Conservation (phyloP, 35 echinoderm and acorn worm species). For the Chiridota heheva region DNA sequence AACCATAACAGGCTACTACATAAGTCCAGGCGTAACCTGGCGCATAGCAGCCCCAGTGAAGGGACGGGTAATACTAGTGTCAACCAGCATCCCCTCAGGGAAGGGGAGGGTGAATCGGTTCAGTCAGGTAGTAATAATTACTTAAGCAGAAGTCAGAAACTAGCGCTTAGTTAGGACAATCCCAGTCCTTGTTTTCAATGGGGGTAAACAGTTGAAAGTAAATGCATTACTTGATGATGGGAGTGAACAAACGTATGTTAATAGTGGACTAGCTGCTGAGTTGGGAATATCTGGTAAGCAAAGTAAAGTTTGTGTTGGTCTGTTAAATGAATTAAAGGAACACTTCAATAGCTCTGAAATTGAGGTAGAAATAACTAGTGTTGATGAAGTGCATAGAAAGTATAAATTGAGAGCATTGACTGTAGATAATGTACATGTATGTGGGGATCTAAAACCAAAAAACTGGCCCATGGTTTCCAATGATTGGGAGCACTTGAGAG, state of each 20-base stretch:
- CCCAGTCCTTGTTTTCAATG: not conserved
- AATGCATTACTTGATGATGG: conserved; percentile 52
- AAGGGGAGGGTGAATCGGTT: no score
- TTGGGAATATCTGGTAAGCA: conserved; percentile 11
- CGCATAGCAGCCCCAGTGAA: no score
- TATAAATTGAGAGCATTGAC: conserved; percentile 20
- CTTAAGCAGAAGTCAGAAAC: no score
- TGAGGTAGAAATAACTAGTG: not conserved
- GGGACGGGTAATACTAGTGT: no score
- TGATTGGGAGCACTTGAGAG: conserved; percentile 18
- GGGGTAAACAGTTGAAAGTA: not conserved
- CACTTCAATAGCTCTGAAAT: not conserved
- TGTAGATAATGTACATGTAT: not conserved
- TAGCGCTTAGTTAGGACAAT: no score
- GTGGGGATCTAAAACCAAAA: not conserved
- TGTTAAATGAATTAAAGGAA: conserved; percentile 21
- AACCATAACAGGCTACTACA: conserved; percentile 30
- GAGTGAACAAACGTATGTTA: conserved; percentile 19
- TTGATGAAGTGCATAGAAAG: not conserved
- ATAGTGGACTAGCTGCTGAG: conserved; percentile 15
- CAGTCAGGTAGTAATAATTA: no score
- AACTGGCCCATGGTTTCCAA: conserved; percentile 11
- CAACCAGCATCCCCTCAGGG: no score
- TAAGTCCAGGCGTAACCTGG: not conserved
- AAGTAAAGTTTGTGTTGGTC: not conserved